Evolutionary conservation across 2,888 invertebrate species (phyloP).

Genomic region (Ashinkailepas kermadecensis): DNA sequence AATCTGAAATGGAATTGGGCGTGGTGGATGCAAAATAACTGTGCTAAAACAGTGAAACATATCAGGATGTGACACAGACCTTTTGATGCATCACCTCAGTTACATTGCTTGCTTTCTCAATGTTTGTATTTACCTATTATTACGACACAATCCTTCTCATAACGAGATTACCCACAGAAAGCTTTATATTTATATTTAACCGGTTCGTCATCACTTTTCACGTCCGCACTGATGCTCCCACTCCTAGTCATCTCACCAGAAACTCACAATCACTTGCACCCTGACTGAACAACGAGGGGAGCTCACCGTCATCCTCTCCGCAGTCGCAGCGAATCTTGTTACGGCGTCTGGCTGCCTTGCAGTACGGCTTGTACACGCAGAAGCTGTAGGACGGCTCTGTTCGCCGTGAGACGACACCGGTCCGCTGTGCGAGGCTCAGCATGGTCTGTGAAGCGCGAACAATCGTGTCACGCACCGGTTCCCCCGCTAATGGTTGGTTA

Average conservation of each 20-base stretch:
- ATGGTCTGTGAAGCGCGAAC: background rate
- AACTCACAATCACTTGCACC: background rate
- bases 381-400: background rate
- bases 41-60: no score
- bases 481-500: no score
- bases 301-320: background rate
- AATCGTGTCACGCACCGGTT: no score
- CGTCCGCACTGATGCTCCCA: background rate
- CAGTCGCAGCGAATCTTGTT: conserved; percentile 10
- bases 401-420: background rate
- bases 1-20: no score
- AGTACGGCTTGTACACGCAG: background rate
- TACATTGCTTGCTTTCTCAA: no score
- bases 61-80: no score
- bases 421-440: background rate
- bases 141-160: no score
- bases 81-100: no score
- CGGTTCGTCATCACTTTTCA: background rate
- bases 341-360: background rate
- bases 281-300: background rate
- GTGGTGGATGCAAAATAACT: no score
- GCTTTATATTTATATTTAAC: no score
- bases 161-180: no score
- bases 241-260: background rate
- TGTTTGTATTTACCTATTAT: background rate